Percentiles rank a stretch among this genome's conserved stretches.
These are phyloP conservation scores for Hydrolagus affinis DNA, from an alignment of 2,113 vertebrate species.

Conservation along the genomic window DNA sequence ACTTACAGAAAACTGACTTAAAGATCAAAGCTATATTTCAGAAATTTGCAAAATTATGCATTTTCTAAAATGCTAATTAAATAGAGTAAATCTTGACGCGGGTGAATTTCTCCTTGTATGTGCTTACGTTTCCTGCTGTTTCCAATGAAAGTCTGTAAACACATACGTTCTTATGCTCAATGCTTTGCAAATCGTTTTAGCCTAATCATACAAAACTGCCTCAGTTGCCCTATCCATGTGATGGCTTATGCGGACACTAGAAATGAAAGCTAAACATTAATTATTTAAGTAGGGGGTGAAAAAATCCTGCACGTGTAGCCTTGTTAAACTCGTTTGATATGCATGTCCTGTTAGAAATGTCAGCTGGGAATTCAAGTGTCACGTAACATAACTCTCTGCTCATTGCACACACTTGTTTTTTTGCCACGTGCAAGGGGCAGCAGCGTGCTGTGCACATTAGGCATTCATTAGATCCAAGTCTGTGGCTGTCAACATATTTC, in stretches of 20 bases:
- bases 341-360: neutral
- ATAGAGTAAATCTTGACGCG: no score
- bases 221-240: neutral
- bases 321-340: slow-evolving; percentile 4
- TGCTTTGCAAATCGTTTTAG: neutral
- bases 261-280: neutral
- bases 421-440: no score
- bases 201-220: neutral
- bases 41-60: no score
- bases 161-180: no score
- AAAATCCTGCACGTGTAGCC: neutral
- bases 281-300: neutral
- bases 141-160: no score
- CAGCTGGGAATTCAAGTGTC: neutral
- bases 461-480: neutral
- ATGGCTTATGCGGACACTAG: neutral
- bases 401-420: neutral
- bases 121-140: no score
- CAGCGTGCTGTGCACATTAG: no score
- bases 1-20: no score
- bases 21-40: no score
- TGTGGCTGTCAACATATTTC: neutral
- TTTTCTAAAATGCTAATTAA: no score
- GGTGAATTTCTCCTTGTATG: no score
- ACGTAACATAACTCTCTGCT: neutral